These are phyloP conservation scores for Heterotis niloticus DNA, from an alignment of 2,113 vertebrate species.

Conservation along the genomic window DNA sequence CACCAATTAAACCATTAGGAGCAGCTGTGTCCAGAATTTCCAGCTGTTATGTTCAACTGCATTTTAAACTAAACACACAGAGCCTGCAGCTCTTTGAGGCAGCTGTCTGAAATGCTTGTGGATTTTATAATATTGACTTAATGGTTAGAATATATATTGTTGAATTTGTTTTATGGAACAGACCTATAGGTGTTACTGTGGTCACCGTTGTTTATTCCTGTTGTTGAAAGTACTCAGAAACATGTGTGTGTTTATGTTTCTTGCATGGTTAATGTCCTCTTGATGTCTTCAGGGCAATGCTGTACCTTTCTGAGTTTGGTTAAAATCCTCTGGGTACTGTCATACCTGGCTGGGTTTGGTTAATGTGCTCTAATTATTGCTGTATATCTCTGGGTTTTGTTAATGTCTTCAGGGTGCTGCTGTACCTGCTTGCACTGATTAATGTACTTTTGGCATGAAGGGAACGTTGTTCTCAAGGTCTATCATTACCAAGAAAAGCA, in stretches of 20 bases:
- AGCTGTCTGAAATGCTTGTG: background rate
- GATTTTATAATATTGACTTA: background rate
- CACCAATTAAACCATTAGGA: background rate
- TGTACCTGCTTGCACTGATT: background rate
- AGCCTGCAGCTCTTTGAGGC: background rate
- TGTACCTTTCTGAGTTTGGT: too few relatives aligned
- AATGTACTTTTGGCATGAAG: background rate
- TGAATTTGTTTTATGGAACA: too few relatives aligned
- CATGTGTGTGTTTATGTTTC: too few relatives aligned
- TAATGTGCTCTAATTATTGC: background rate
- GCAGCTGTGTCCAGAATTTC: background rate
- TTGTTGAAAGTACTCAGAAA: too few relatives aligned
- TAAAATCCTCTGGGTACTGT: background rate
- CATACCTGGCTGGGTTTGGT: background rate
- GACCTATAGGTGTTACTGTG: too few relatives aligned
- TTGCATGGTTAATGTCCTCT: too few relatives aligned
- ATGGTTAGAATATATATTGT: background rate
- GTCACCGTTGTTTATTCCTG: too few relatives aligned
- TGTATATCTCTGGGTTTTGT: background rate
- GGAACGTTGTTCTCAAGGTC: background rate
- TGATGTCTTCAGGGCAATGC: too few relatives aligned
- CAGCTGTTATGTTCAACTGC: background rate
- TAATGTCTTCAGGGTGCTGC: too few relatives aligned
- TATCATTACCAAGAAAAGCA: background rate
- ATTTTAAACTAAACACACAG: conserved; percentile 3